Percentiles rank a stretch among this genome's conserved stretches.
Conservation (phyloP, 1,140 invertebrate genomes). For the Neodiprion fabricii region DNA sequence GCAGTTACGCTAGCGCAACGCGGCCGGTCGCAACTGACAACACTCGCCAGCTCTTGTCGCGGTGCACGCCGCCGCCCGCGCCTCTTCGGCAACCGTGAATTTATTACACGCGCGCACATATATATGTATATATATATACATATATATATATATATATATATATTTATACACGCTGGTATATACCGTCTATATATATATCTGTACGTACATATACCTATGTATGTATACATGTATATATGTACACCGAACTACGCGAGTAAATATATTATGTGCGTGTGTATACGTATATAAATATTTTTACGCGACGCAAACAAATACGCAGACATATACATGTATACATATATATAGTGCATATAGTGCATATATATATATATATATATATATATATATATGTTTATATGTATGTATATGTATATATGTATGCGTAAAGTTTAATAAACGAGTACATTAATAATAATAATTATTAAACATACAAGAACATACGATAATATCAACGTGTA, state of each 20-base stretch:
- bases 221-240: constrained; percentile 8
- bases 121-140: constrained; percentile 9
- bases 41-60: constrained; percentile 40
- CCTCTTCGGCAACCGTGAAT: constrained; percentile 13
- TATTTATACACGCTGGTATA: background rate
- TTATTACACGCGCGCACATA: background rate
- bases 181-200: background rate
- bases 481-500: too few relatives aligned
- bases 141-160: constrained; percentile 7
- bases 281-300: too few relatives aligned
- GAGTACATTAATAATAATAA: too few relatives aligned
- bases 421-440: too few relatives aligned
- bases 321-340: too few relatives aligned
- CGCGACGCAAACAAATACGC: too few relatives aligned
- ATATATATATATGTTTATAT: too few relatives aligned
- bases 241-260: background rate
- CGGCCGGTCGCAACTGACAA: constrained; percentile 58
- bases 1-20: constrained; percentile 64
- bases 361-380: too few relatives aligned
- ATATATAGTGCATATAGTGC: too few relatives aligned
- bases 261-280: background rate
- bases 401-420: too few relatives aligned
- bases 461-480: too few relatives aligned
- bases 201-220: background rate
- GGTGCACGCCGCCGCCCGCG: constrained; percentile 42